Evolutionary conservation across 2,888 invertebrate species (phyloP).

Genomic region (Watsonalla cultraria): DNA sequence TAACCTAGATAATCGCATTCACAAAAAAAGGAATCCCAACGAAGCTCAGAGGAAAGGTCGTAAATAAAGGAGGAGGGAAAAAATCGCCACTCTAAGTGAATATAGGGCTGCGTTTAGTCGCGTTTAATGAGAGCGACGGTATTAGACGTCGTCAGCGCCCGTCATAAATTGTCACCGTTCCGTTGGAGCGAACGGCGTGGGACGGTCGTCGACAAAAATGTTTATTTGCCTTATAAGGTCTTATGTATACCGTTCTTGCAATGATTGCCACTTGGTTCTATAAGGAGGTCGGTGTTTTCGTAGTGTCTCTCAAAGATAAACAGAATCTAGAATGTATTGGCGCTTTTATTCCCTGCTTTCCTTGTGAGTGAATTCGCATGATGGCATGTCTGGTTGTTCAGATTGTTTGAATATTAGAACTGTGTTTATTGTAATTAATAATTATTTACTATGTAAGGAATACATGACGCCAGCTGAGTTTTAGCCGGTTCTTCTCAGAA

Average conservation of each 20-base stretch:
- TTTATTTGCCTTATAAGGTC: background rate
- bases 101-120: constrained; percentile 57
- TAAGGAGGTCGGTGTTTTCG: too few species aligned
- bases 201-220: constrained; percentile 5
- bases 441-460: background rate
- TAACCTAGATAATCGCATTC: constrained; percentile 1
- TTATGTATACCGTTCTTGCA: too few species aligned
- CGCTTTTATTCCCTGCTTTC: too few species aligned
- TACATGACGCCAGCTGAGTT: background rate
- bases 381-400: too few species aligned
- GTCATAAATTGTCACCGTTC: constrained; percentile 72
- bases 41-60: constrained; percentile 21
- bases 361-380: too few species aligned
- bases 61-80: constrained; percentile 36
- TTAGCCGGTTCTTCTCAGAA: background rate
- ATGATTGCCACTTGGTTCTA: too few species aligned
- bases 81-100: constrained; percentile 63
- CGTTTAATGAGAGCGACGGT: constrained; percentile 67
- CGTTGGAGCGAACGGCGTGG: constrained; percentile 12
- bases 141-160: constrained; percentile 64
- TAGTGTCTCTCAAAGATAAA: too few species aligned
- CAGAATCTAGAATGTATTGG: too few species aligned
- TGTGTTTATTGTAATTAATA: background rate
- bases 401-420: background rate
- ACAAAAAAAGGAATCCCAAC: constrained; percentile 6